phyloP scores from a whole-genome alignment of 1,140 invertebrate species.

The Nebria ingens region DNA sequence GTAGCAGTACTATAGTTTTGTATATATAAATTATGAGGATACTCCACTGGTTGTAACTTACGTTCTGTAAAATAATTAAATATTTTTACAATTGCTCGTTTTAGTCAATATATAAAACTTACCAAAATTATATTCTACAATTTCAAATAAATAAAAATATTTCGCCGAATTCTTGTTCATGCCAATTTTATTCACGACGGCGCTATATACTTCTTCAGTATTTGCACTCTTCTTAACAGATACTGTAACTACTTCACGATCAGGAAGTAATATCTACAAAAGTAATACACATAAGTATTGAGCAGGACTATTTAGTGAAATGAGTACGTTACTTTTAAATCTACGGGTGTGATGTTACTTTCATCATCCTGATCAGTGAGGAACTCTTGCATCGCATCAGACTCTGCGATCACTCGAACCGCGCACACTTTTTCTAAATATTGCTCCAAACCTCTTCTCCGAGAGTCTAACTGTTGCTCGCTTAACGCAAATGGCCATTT shows the following conservation, averaged over 20 bases:
- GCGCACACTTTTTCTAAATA: conserved; percentile 99
- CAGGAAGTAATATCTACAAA: conserved; percentile 50
- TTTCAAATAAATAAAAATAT: conserved; percentile 97
- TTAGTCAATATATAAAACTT: conserved; percentile 26
- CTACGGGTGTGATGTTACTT: conserved; percentile 75
- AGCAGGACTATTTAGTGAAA: background rate
- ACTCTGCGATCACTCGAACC: conserved; percentile 94
- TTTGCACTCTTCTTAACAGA: conserved; percentile 84
- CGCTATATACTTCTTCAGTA: conserved; percentile 83
- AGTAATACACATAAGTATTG: background rate
- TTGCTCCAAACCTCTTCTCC: conserved; percentile 88
- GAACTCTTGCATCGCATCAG: conserved; percentile 95
- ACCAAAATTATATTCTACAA: conserved; percentile 94
- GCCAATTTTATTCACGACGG: conserved; percentile 78
- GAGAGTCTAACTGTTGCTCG: conserved; percentile 92
- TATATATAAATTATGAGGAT: conserved; percentile 95
- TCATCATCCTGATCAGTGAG: conserved; percentile 87
- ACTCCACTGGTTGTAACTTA: conserved; percentile 86
- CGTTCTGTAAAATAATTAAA: conserved; percentile 56
- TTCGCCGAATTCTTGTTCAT: conserved; percentile 69
- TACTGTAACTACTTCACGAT: conserved; percentile 82
- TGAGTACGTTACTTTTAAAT: conserved; percentile 64
- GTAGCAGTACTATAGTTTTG: conserved; percentile 99
- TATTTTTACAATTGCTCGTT: background rate
- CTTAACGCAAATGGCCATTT: conserved; percentile 97